phyloP scores from a whole-genome alignment of 2,888 invertebrate genomes.

The Neria commutata region DNA sequence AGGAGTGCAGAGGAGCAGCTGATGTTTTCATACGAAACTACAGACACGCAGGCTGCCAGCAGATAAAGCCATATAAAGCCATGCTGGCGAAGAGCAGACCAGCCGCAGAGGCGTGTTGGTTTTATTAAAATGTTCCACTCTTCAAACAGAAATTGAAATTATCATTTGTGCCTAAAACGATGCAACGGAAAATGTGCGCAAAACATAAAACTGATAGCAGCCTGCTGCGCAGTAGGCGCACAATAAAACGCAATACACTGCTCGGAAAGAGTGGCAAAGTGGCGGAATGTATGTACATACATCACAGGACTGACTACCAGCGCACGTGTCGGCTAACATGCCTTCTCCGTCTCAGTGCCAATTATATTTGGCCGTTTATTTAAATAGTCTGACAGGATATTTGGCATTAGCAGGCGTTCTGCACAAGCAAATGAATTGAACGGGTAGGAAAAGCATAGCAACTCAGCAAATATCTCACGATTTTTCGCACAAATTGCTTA shows the following conservation, averaged over 20 bases:
- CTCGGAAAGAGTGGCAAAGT: too few relatives aligned
- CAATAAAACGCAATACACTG: too few relatives aligned
- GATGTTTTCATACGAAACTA: not conserved
- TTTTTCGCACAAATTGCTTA: too few relatives aligned
- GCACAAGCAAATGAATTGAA: conserved; percentile 20
- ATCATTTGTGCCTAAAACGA: not conserved
- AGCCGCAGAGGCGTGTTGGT: not conserved
- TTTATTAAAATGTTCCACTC: too few relatives aligned
- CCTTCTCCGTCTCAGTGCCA: conserved; percentile 42
- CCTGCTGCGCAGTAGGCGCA: too few relatives aligned
- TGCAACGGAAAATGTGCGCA: not conserved
- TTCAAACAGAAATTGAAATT: too few relatives aligned
- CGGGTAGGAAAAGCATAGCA: not conserved
- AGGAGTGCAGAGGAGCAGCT: not conserved
- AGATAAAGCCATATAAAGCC: not conserved
- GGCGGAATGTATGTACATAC: too few relatives aligned
- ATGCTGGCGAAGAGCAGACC: not conserved
- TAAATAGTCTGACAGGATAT: conserved; percentile 42
- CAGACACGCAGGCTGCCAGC: conserved; percentile 1
- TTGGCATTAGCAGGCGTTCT: conserved; percentile 37
- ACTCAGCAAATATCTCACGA: not conserved
- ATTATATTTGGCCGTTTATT: conserved; percentile 55
- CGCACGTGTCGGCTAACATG: too few relatives aligned
- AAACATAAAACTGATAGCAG: too few relatives aligned
- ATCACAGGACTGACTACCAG: too few relatives aligned